Evolutionary conservation across 2,888 invertebrate species (phyloP).

Genomic region (Falcaria lacertinaria): DNA sequence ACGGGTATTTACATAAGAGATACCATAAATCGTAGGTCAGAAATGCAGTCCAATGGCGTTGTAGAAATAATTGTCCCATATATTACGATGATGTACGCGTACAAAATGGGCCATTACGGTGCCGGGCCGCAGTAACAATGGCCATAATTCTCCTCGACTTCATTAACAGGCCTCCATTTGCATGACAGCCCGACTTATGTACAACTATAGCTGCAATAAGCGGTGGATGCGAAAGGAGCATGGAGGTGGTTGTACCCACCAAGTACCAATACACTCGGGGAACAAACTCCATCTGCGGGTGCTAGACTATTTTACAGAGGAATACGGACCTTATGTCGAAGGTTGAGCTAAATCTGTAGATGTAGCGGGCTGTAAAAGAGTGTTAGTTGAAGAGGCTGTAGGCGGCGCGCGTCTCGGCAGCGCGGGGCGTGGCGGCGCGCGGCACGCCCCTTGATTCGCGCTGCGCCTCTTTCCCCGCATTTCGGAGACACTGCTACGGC

Average conservation of each 20-base stretch:
- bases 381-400: conserved; percentile 43
- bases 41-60: conserved; percentile 55
- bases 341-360: conserved; percentile 18
- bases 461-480: conserved; percentile 26
- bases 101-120: conserved; percentile 72
- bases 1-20: conserved; percentile 28
- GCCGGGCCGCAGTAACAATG: conserved; percentile 72
- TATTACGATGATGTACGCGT: conserved; percentile 73
- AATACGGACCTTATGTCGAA: conserved; percentile 37
- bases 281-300: conserved; percentile 12
- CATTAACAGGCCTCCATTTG: conserved; percentile 79
- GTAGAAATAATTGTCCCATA: conserved; percentile 67
- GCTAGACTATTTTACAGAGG: conserved; percentile 6
- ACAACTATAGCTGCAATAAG: conserved; percentile 60
- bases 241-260: conserved; percentile 44
- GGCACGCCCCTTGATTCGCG: conserved; percentile 55
- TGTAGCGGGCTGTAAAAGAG: conserved; percentile 26
- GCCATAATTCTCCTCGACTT: conserved; percentile 77
- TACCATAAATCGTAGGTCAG: conserved; percentile 42
- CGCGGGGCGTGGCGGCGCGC: conserved; percentile 57
- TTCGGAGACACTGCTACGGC: conserved; percentile 20
- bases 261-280: conserved; percentile 28
- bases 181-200: conserved; percentile 66
- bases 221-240: conserved; percentile 42
- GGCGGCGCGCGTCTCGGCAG: conserved; percentile 66